Conservation (phyloP, 2,888 invertebrate species). For the Tridacna gigas region DNA sequence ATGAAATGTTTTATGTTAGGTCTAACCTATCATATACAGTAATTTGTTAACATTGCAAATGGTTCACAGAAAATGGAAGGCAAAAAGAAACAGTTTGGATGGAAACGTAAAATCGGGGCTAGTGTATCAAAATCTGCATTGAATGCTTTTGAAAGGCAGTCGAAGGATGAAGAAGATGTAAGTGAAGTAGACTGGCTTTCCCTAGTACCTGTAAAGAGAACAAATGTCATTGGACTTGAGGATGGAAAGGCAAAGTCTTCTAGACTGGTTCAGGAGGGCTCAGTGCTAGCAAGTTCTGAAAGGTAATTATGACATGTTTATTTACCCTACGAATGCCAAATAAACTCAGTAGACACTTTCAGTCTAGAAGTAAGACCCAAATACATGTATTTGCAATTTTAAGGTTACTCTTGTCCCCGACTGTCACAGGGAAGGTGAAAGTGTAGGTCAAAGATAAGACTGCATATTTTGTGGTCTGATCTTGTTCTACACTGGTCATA, state of each 20-base stretch:
- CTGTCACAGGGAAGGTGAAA: no score
- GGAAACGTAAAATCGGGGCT: slow-evolving; percentile 82
- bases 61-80: background rate
- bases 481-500: no score
- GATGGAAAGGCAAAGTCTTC: slow-evolving; percentile 79
- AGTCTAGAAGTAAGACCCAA: no score
- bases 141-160: slow-evolving; percentile 75
- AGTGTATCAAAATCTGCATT: slow-evolving; percentile 73
- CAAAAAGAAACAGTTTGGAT: slow-evolving; percentile 79
- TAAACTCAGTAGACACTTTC: no score
- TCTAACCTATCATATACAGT: background rate
- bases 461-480: no score
- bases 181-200: slow-evolving; percentile 81
- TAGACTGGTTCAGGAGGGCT: slow-evolving; percentile 81
- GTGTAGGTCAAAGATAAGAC: no score
- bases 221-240: slow-evolving; percentile 76
- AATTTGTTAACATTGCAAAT: no score
- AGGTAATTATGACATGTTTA: slow-evolving; percentile 69
- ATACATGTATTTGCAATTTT: no score
- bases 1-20: no score
- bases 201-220: slow-evolving; percentile 66
- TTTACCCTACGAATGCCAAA: background rate
- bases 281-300: slow-evolving; percentile 81
- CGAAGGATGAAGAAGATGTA: slow-evolving; percentile 72
- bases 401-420: no score